phyloP scores from a whole-genome alignment of 2,888 invertebrate species.

The Timandra comae region DNA sequence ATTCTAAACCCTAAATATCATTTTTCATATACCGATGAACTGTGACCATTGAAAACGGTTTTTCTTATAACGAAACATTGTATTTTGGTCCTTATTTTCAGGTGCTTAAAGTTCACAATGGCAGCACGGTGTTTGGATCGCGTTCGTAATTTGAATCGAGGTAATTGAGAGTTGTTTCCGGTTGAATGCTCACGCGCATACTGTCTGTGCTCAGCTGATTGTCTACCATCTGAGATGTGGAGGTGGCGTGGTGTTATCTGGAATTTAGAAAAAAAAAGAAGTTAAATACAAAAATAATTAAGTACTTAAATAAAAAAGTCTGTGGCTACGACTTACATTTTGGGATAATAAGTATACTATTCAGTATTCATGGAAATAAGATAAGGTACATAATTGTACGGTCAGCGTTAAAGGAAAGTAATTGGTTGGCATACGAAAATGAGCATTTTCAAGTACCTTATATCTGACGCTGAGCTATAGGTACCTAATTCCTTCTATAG shows the following conservation, averaged over 20 bases:
- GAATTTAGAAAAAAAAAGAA: conserved; percentile 24
- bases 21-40: conserved; percentile 10
- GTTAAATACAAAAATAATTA: too few relatives aligned
- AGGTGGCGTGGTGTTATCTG: conserved; percentile 70
- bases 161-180: conserved; percentile 46
- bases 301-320: too few relatives aligned
- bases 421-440: too few relatives aligned
- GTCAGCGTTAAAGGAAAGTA: too few relatives aligned
- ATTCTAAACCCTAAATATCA: conserved; percentile 11
- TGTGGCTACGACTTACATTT: too few relatives aligned
- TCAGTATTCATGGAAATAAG: too few relatives aligned
- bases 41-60: conserved; percentile 8
- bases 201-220: conserved; percentile 33
- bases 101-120: conserved; percentile 5
- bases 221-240: conserved; percentile 34
- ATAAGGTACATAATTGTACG: too few relatives aligned
- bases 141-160: conserved; percentile 47
- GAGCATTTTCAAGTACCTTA: too few relatives aligned
- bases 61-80: not conserved
- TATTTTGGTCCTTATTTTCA: conserved; percentile 18
- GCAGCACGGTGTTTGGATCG: conserved; percentile 32
- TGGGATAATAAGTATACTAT: too few relatives aligned
- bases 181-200: conserved; percentile 31
- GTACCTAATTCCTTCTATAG: too few relatives aligned
- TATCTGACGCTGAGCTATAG: too few relatives aligned